A percentile compares a stretch with the other conserved stretches of the same genome.
Evolutionary conservation across 2,113 vertebrate species (phyloP).

Genomic region (Dipodomys spectabilis): DNA sequence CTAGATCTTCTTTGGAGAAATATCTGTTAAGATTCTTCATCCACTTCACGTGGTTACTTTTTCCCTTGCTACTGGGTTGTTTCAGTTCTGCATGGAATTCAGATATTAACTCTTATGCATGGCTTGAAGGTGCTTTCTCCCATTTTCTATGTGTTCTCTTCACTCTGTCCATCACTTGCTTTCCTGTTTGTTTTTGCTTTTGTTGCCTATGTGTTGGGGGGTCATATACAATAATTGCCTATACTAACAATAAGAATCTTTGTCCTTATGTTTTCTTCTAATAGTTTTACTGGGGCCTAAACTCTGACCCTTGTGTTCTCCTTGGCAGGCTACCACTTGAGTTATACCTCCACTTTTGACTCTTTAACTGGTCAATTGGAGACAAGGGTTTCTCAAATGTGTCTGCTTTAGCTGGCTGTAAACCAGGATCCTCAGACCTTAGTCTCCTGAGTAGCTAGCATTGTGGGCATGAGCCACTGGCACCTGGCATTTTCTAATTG

Average conservation of each 20-base stretch:
- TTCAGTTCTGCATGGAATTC: not conserved
- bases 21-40: not conserved
- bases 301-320: too few relatives aligned
- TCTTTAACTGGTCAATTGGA: too few relatives aligned
- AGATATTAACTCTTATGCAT: not conserved
- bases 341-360: too few relatives aligned
- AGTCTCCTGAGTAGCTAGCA: too few relatives aligned
- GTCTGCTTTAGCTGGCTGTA: too few relatives aligned
- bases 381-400: too few relatives aligned
- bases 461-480: too few relatives aligned
- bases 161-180: not conserved
- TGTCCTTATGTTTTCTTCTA: not conserved
- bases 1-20: not conserved
- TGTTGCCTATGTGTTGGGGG: not conserved
- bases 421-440: too few relatives aligned
- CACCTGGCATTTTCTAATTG: too few relatives aligned
- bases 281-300: not conserved
- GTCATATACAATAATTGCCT: not conserved
- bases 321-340: too few relatives aligned
- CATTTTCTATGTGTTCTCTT: not conserved
- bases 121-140: not conserved
- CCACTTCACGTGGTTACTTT: not conserved
- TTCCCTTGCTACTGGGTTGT: not conserved
- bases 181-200: not conserved
- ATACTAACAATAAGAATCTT: not conserved